Evolutionary conservation across 2,113 vertebrate species (phyloP).

Genomic region (Eonycteris spelaea): DNA sequence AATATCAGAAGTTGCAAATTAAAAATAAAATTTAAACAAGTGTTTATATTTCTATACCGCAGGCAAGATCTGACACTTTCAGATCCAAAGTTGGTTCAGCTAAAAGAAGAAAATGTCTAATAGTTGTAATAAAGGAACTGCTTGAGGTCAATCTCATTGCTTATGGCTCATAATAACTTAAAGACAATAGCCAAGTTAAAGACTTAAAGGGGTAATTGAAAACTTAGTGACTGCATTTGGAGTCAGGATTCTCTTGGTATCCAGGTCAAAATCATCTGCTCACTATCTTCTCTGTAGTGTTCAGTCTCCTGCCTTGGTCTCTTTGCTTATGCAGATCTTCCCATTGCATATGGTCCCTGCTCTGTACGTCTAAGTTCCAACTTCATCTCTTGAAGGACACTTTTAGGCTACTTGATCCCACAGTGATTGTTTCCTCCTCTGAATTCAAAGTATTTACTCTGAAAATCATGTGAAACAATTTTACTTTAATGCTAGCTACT

Average conservation of each 20-base stretch:
- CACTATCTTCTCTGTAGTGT: background rate
- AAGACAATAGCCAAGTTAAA: background rate
- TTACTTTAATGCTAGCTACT: background rate
- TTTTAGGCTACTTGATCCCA: background rate
- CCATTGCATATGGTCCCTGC: fast-evolving
- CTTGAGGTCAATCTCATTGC: background rate
- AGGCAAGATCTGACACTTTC: background rate
- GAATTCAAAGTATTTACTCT: background rate
- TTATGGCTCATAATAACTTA: background rate
- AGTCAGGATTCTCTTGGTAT: background rate
- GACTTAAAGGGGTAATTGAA: background rate
- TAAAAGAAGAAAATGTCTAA: background rate
- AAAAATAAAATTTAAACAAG: background rate
- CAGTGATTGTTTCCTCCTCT: background rate
- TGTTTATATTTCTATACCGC: background rate
- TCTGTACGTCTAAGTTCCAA: background rate
- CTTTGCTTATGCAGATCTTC: background rate
- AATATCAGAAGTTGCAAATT: background rate
- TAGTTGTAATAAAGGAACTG: background rate
- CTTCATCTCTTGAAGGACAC: background rate
- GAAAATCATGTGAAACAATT: background rate
- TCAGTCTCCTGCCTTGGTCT: background rate
- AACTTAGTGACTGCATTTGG: background rate
- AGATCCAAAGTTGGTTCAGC: background rate
- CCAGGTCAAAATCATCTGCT: background rate